Percentiles rank a stretch among this genome's conserved stretches.
phyloP scores from a whole-genome alignment of 2,113 vertebrate genomes.

The Microtus oregoni region DNA sequence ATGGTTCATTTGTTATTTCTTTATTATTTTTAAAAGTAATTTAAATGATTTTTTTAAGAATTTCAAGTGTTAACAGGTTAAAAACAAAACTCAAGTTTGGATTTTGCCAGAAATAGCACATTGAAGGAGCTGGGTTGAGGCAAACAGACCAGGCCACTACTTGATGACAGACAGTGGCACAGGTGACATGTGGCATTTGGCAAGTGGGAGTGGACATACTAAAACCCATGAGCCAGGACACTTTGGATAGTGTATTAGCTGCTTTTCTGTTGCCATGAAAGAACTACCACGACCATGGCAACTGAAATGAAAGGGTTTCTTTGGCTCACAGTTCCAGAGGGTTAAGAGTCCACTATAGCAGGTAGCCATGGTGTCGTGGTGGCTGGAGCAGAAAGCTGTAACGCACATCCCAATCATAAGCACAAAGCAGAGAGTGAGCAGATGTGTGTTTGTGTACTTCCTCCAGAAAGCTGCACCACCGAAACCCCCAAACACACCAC shows the following conservation, averaged over 20 bases:
- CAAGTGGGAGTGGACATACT: slow-evolving; percentile 46
- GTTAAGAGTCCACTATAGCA: not conserved
- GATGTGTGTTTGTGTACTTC: not conserved
- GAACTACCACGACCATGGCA: not conserved
- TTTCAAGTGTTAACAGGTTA: slow-evolving; percentile 69
- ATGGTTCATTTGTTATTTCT: not conserved
- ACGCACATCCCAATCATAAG: not conserved
- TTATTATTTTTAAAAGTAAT: not conserved
- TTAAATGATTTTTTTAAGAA: slow-evolving; percentile 61
- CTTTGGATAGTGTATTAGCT: not conserved
- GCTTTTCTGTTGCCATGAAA: not conserved
- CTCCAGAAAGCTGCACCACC: not conserved
- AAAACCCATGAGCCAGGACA: not conserved
- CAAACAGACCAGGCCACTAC: slow-evolving; percentile 10
- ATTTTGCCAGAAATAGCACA: slow-evolving; percentile 56
- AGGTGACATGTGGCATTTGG: not conserved
- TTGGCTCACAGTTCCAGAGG: not conserved
- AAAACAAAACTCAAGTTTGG: slow-evolving; percentile 53
- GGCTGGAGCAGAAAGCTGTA: not conserved
- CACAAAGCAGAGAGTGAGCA: not conserved
- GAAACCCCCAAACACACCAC: not conserved
- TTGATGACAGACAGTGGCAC: not conserved
- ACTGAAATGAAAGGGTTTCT: not conserved
- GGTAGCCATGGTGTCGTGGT: not conserved
- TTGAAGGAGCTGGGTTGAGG: slow-evolving; percentile 54